Percentiles rank a stretch among this genome's conserved stretches.
These are phyloP conservation scores for Limosa lapponica DNA, from an alignment of 2,797 vertebrate genomes.

Conservation along the genomic window DNA sequence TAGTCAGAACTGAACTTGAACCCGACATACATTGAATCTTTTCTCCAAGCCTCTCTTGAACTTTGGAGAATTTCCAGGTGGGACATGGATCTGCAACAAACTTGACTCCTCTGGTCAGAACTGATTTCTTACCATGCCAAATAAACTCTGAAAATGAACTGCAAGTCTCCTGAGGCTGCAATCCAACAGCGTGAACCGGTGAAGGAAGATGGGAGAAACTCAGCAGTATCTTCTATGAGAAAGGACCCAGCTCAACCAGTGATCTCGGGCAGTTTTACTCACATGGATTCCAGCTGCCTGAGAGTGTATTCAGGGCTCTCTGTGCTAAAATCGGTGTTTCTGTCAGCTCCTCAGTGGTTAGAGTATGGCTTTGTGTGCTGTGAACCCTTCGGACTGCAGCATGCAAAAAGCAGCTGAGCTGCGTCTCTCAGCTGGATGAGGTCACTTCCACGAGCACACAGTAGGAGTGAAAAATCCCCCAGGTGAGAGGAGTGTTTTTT, in stretches of 20 bases:
- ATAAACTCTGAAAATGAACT: not conserved
- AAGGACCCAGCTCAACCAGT: not conserved
- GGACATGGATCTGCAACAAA: not conserved
- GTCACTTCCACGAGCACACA: not conserved
- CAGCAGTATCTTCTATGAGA: not conserved
- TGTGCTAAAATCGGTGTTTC: not conserved
- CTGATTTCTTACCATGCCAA: not conserved
- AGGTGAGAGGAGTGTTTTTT: not conserved
- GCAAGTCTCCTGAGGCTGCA: not conserved
- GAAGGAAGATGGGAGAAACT: not conserved
- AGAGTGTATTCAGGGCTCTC: not conserved
- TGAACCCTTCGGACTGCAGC: not conserved
- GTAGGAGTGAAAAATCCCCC: not conserved
- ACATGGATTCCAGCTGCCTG: not conserved
- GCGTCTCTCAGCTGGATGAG: not conserved
- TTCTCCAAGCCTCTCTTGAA: not conserved
- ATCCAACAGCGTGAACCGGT: not conserved
- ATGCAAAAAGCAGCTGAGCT: not conserved
- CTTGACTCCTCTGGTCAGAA: not conserved
- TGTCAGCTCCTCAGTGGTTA: not conserved
- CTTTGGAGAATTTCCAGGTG: not conserved
- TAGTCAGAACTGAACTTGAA: not conserved
- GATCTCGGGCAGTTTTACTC: not conserved
- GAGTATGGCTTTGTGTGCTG: not conserved
- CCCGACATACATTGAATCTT: not conserved